Base-by-base conservation (phyloP, 1,140 invertebrate genomes). In the Pseudomyrmex flavicornis region DNA sequence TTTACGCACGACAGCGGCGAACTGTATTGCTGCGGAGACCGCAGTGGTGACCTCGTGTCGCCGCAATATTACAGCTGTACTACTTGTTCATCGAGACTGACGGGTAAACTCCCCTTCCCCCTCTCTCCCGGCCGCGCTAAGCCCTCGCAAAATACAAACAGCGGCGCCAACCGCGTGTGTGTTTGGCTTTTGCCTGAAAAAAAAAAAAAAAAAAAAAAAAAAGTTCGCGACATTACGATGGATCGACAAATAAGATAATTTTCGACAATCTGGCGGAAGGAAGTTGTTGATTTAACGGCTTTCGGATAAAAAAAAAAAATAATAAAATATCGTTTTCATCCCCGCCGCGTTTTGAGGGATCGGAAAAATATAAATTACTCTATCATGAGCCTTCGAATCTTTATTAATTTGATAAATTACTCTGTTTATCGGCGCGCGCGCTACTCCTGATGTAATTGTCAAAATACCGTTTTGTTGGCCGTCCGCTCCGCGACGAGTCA, bases 1-100 rank as follows among this genome's bases (percentile, higher is more conserved):
- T 75, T 82, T 75, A 75, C 74, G 58, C 59, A 75, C 48, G 48
- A 82, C 4, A 61, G 48, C 50, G 48, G 58, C n/a, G 35, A 35
- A 7, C 4, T 35, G 35, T 35, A 35, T 48, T 69, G 63, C 59
- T 20, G 13, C 58, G 8, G 50, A 61, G 48, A 9, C 12, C 10
- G 44, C 5, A 20, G 2, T 44, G 69, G 62, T 62, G 56, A 82
- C 35, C 35, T 5, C 35, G 35, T 50, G 79, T 82, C 56, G 46
- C 46, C 46, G 46, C 69, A 74, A 56, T 82, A 63, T 56, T 52
- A 74, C 48, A 58, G n/a, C 52, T 75, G 50, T 46, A 69, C 63
- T 77, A 77, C 63, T 17, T 56, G 35, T 69, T 48, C 65, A 59
- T 79, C 75, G 50, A 7, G 12, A 1, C 10, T 12, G 5, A 58